Percentiles rank a stretch among this genome's conserved stretches.
Conservation (phyloP, 2,113 vertebrate species). For the Semicossyphus pulcher region DNA sequence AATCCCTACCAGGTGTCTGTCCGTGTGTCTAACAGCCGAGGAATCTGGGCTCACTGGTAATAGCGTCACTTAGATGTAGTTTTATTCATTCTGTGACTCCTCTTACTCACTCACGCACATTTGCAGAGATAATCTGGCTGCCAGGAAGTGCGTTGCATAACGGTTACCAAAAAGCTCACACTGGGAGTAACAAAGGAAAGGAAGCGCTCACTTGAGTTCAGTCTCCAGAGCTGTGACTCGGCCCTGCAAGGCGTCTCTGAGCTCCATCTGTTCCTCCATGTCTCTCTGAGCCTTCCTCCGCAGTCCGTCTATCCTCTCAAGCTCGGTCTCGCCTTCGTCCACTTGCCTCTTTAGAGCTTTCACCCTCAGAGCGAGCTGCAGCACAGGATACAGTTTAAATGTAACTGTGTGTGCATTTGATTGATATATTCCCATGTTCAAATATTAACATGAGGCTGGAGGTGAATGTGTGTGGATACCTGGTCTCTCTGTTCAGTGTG, state of each 20-base stretch:
- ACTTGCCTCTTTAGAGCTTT: slow-evolving; percentile 96
- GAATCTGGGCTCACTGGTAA: slow-evolving; percentile 17
- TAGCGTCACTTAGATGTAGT: slow-evolving; percentile 14
- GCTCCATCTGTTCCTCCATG: slow-evolving; percentile 93
- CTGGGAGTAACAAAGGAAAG: slow-evolving; percentile 30
- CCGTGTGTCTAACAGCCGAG: slow-evolving; percentile 29
- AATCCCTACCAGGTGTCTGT: slow-evolving; percentile 35
- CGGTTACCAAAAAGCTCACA: slow-evolving; percentile 1
- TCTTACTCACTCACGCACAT: background rate
- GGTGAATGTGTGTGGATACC: slow-evolving; percentile 76
- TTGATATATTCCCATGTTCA: background rate
- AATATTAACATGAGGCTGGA: background rate
- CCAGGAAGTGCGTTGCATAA: slow-evolving; percentile 42
- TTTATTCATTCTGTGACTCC: slow-evolving; percentile 23
- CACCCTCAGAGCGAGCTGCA: slow-evolving; percentile 89
- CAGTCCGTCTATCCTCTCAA: slow-evolving; percentile 89
- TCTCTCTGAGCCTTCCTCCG: slow-evolving; percentile 92
- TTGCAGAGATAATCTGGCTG: slow-evolving; percentile 10
- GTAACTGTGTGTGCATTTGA: background rate
- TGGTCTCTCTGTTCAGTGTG: slow-evolving; percentile 93
- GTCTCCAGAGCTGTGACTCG: slow-evolving; percentile 89
- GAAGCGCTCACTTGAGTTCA: slow-evolving; percentile 87
- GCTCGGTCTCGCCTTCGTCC: slow-evolving; percentile 93
- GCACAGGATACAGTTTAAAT: background rate
- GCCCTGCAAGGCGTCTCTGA: slow-evolving; percentile 89